Evolutionary conservation across 2,888 invertebrate genomes (phyloP).

Genomic region (Lasiommata megera): DNA sequence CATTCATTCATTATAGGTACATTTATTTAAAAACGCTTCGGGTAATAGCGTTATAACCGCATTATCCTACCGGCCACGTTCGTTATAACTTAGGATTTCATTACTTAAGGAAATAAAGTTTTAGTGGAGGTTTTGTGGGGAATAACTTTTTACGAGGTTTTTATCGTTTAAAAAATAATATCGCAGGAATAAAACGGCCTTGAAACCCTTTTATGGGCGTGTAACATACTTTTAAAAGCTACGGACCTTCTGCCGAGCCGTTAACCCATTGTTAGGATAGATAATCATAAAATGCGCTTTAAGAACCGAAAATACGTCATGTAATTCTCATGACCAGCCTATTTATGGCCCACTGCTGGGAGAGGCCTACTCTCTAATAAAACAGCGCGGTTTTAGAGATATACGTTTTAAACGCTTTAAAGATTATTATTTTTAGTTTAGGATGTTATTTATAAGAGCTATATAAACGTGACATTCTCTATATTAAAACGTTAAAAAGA

Average conservation of each 20-base stretch:
- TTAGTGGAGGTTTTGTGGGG: slow-evolving; percentile 28
- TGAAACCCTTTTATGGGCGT: slow-evolving; percentile 12
- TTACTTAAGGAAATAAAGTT: slow-evolving; percentile 30
- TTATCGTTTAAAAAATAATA: slow-evolving; percentile 28
- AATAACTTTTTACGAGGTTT: slow-evolving; percentile 26
- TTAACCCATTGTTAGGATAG: neutral
- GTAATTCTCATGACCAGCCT: no score
- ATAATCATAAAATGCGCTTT: neutral
- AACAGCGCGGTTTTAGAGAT: no score
- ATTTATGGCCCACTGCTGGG: no score
- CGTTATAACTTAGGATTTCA: slow-evolving; percentile 24
- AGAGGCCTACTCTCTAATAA: no score
- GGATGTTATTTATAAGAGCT: no score
- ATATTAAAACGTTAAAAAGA: no score
- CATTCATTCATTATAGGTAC: neutral
- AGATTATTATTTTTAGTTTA: no score
- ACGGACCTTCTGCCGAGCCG: neutral
- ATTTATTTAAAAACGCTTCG: neutral
- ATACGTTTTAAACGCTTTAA: no score
- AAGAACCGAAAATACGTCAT: no score
- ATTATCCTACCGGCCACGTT: slow-evolving; percentile 15
- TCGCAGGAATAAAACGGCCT: slow-evolving; percentile 18
- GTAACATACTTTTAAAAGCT: slow-evolving; percentile 10
- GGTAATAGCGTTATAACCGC: neutral
- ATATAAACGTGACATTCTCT: no score